These are phyloP conservation scores for Danio aesculapii DNA, from an alignment of 2,797 vertebrate species.

Conservation along the genomic window DNA sequence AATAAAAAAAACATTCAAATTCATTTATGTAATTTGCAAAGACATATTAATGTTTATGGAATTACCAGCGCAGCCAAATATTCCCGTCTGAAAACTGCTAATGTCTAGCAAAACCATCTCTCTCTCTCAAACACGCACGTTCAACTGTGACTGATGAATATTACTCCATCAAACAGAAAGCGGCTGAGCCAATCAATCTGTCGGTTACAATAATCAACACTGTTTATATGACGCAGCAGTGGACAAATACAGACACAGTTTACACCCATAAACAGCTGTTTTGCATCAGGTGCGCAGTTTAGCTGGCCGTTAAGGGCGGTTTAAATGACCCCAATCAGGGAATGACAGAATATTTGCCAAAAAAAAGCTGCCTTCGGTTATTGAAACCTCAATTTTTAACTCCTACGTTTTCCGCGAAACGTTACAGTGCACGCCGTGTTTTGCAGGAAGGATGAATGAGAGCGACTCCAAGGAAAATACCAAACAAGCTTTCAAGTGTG, in stretches of 20 bases:
- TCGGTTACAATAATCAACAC: constrained; percentile 48
- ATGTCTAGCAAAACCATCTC: neutral
- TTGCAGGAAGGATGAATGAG: constrained; percentile 60
- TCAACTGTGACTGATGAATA: constrained; percentile 33
- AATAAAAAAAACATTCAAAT: constrained; percentile 29
- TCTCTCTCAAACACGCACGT: neutral
- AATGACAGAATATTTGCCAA: constrained; percentile 57
- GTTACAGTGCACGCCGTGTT: constrained; percentile 45
- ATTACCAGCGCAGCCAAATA: constrained; percentile 20
- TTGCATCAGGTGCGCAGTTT: constrained; percentile 58
- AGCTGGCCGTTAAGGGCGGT: constrained; percentile 56
- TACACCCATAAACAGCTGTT: constrained; percentile 63
- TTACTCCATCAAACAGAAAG: constrained; percentile 41
- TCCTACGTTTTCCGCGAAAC: constrained; percentile 44
- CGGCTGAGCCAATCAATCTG: constrained; percentile 47
- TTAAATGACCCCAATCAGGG: constrained; percentile 61
- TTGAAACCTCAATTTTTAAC: constrained; percentile 53
- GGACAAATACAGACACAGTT: constrained; percentile 57
- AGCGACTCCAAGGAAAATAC: constrained; percentile 55
- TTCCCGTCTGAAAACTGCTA: constrained; percentile 10
- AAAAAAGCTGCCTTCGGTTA: constrained; percentile 54
- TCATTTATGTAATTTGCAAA: constrained; percentile 65
- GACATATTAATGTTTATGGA: constrained; percentile 23
- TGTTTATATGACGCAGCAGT: constrained; percentile 60
- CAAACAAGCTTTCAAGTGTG: constrained; percentile 65